These are phyloP conservation scores for Archaeoteleia sp. DNA, from an alignment of 2,888 invertebrate species.

Conservation along the genomic window DNA sequence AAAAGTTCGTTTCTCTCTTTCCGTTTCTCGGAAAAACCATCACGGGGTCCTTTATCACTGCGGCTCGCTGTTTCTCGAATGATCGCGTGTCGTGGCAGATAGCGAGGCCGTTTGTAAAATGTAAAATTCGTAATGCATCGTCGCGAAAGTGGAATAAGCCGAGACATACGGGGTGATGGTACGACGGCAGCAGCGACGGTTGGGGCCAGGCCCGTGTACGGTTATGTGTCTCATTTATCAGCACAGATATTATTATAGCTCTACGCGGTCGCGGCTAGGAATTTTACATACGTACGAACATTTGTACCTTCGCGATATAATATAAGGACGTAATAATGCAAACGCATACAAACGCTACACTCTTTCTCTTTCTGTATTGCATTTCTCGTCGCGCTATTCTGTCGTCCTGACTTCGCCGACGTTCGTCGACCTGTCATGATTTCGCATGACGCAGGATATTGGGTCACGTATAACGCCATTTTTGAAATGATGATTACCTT, in stretches of 20 bases:
- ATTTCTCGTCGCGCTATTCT: conserved; percentile 22
- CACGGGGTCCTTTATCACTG: conserved; percentile 58
- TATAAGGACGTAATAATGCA: conserved; percentile 72
- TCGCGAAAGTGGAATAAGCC: conserved; percentile 72
- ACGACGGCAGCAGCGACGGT: conserved; percentile 49
- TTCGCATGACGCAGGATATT: conserved; percentile 33
- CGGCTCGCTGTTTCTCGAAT: conserved; percentile 63
- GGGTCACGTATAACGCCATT: conserved; percentile 45
- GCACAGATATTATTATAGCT: conserved; percentile 73
- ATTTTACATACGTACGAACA: conserved; percentile 72
- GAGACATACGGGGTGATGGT: conserved; percentile 63
- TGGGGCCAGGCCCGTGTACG: conserved; percentile 67
- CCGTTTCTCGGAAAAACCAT: conserved; percentile 45
- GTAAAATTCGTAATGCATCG: conserved; percentile 73
- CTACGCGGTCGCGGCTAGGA: conserved; percentile 67
- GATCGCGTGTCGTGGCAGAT: conserved; percentile 69
- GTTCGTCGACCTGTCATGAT: conserved; percentile 40
- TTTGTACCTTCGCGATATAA: conserved; percentile 72
- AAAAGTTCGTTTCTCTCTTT: conserved; percentile 18
- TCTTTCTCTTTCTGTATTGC: conserved; percentile 40
- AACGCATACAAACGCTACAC: conserved; percentile 59
- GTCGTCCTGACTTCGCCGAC: conserved; percentile 12
- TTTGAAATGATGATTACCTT: conserved; percentile 13
- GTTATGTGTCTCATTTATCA: conserved; percentile 74
- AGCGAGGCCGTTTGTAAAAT: conserved; percentile 71